These are phyloP conservation scores for Cygnus olor DNA, from an alignment of 2,797 vertebrate genomes.

Conservation along the genomic window DNA sequence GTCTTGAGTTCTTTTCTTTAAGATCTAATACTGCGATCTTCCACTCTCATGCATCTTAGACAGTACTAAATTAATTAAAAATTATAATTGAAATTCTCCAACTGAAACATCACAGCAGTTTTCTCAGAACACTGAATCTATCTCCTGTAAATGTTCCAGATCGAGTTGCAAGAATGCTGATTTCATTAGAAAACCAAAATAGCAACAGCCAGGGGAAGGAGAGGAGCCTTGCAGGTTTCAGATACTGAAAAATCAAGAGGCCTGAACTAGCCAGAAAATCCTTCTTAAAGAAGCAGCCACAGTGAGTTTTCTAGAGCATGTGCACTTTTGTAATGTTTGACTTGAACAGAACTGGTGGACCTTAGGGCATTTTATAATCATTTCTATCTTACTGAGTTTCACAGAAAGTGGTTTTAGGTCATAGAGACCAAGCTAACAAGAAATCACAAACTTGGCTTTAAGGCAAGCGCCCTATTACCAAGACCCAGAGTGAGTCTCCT, in stretches of 20 bases:
- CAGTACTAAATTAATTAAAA: slow-evolving; percentile 6
- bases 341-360: background rate
- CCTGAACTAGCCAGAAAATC: background rate
- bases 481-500: background rate
- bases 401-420: background rate
- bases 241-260: background rate
- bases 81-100: slow-evolving; percentile 49
- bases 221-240: background rate
- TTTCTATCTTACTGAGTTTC: background rate
- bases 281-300: background rate
- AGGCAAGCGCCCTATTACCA: background rate
- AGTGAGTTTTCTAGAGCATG: background rate
- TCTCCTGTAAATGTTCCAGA: slow-evolving; percentile 13
- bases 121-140: slow-evolving; percentile 30
- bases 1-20: background rate
- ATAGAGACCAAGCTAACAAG: background rate
- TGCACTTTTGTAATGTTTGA: rapidly evolving
- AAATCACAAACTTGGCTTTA: background rate
- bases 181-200: slow-evolving; percentile 58
- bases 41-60: background rate
- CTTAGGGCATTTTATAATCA: background rate
- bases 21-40: background rate
- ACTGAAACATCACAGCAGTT: slow-evolving; percentile 17
- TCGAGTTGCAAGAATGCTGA: slow-evolving; percentile 26
- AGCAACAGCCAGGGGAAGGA: background rate